Evolutionary conservation across 2,888 invertebrate species (phyloP), one percentile per base, ranked within the genome.

Genomic region (Gastracanthus pulcherrimus): DNA sequence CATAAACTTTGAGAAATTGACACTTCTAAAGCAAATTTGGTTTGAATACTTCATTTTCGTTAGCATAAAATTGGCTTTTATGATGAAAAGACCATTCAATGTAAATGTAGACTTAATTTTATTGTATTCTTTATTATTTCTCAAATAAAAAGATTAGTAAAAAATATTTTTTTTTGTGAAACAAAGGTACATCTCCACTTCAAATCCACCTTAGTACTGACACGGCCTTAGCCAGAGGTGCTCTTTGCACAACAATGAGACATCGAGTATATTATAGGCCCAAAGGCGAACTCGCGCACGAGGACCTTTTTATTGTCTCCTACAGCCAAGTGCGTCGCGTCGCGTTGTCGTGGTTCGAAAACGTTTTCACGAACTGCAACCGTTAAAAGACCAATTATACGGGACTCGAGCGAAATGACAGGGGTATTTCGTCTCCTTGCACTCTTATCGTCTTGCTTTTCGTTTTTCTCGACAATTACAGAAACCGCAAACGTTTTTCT

Each of bases 341-440:
- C 71, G 38, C 34, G 66, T 79, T 58, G 66, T 66, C 78, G 48
- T 60, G 34, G 23, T 58, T 45, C 67, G 23, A 72, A 78, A 76
- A 60, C 38, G 16, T 38, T 29, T 69, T 69, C 31, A 26, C 60
- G 41, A 38, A 55, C 62, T n/a, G n/a, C 34, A 64, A 74, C 41
- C 67, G 72, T 79, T n/a, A 74, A 74, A 79, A 74, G 29, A 19
- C 58, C 72, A 79, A 79, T 79, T 79, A 79, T n/a, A n/a, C 58
- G 45, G 31, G 34, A 66, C 67, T 41, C 66, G 23, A 55, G 55
- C 67, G 41, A 55, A 79, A 62, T n/a, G 41, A 51, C 1, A n/a
- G 19, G 13, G 64, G 36, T n/a, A 31, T n/a, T 58, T 41, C 67
- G 16, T 67, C 58, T 58, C 31, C 23, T 67, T 19, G 9, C 41